phyloP scores from a whole-genome alignment of 2,888 invertebrate genomes.

The Metopia argyrocephala region DNA sequence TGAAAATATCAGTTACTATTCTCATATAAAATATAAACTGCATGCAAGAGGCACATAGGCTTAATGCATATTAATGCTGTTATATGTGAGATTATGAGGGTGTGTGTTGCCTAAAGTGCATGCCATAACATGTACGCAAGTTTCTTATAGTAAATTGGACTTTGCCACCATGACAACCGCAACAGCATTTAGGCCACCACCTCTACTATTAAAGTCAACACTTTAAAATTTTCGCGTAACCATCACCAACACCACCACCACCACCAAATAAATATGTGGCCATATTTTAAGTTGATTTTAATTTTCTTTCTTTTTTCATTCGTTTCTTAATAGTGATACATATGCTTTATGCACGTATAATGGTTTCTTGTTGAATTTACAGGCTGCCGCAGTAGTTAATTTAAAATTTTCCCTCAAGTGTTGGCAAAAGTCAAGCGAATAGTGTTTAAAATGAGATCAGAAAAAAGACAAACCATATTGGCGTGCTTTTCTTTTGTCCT shows the following conservation, averaged over 20 bases:
- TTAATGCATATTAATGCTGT: background rate
- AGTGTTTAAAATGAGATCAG: constrained; percentile 2
- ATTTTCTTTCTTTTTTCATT: constrained; percentile 2
- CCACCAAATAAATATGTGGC: constrained; percentile 33
- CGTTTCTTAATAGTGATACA: constrained; percentile 9
- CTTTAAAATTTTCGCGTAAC: constrained; percentile 1
- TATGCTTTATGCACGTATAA: constrained; percentile 9
- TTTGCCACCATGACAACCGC: constrained; percentile 19
- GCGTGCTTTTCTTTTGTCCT: background rate
- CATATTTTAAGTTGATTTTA: constrained; percentile 10
- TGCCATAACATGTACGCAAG: constrained; percentile 1
- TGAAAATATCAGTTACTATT: too few species aligned
- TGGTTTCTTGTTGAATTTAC: constrained; percentile 38
- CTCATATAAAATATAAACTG: too few species aligned
- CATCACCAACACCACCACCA: background rate
- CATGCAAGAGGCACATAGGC: background rate
- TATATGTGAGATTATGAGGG: background rate
- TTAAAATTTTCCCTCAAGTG: constrained; percentile 47
- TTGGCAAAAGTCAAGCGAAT: constrained; percentile 54
- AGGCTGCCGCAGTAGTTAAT: constrained; percentile 50
- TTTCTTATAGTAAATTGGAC: constrained; percentile 19
- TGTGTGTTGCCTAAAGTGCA: background rate
- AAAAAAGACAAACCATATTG: background rate
- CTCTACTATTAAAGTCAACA: constrained; percentile 13
- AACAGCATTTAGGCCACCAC: constrained; percentile 28